Evolutionary conservation across 1,140 invertebrate genomes (phyloP).

Genomic region (Hyles vespertilio): DNA sequence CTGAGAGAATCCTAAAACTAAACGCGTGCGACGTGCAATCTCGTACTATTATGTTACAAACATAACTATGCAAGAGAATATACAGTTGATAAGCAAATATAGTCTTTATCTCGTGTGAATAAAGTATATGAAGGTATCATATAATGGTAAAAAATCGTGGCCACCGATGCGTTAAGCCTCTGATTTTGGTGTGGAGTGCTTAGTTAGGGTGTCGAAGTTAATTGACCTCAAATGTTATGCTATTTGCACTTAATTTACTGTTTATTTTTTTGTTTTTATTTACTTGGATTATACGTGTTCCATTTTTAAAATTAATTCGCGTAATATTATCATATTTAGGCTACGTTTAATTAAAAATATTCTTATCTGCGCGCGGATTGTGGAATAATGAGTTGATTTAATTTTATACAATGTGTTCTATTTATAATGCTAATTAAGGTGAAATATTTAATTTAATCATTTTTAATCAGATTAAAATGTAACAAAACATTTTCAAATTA

Average conservation of each 20-base stretch:
- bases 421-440: too few relatives aligned
- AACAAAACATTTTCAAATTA: too few relatives aligned
- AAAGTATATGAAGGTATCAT: slow-evolving; percentile 1
- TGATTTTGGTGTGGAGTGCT: slow-evolving; percentile 40
- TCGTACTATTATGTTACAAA: slow-evolving; percentile 16
- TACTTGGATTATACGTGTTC: background rate
- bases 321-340: too few relatives aligned
- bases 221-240: slow-evolving; percentile 44
- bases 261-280: slow-evolving; percentile 2
- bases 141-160: background rate
- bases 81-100: background rate
- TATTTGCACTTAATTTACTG: slow-evolving; percentile 37
- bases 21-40: slow-evolving; percentile 27
- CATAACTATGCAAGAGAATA: background rate
- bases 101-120: background rate
- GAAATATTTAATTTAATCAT: too few relatives aligned
- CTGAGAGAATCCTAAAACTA: slow-evolving; percentile 11
- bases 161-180: slow-evolving; percentile 26
- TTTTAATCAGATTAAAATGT: too few relatives aligned
- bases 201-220: slow-evolving; percentile 35
- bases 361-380: too few relatives aligned
- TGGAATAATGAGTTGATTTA: too few relatives aligned
- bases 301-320: too few relatives aligned
- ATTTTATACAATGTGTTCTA: too few relatives aligned
- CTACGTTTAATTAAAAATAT: too few relatives aligned